phyloP scores from a whole-genome alignment of 2,797 vertebrate species.

The Ataeniobius toweri region DNA sequence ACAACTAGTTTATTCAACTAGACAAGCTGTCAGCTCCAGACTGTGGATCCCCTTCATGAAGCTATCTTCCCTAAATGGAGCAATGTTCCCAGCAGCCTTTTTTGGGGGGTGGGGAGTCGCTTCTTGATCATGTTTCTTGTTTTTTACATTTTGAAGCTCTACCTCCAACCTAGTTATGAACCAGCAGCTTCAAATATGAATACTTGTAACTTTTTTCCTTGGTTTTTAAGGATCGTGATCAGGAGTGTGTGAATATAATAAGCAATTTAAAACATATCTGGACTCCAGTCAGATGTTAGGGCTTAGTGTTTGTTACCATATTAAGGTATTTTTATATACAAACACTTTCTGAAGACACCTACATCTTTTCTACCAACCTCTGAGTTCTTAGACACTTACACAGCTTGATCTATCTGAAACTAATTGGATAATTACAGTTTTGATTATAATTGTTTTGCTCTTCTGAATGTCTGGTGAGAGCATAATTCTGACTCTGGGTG shows the following conservation, averaged over 20 bases:
- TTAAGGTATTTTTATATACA: too few relatives aligned
- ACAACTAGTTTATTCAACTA: neutral
- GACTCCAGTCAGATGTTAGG: too few relatives aligned
- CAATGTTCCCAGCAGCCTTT: too few relatives aligned
- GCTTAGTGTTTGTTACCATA: too few relatives aligned
- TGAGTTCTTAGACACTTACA: constrained; percentile 21
- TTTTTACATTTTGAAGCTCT: too few relatives aligned
- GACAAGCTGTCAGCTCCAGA: neutral
- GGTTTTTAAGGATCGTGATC: neutral
- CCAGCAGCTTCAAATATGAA: neutral
- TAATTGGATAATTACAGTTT: constrained; percentile 68
- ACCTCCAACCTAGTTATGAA: too few relatives aligned
- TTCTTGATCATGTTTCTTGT: too few relatives aligned
- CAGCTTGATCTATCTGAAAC: constrained; percentile 63
- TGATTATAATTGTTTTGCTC: constrained; percentile 66
- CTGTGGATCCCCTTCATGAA: too few relatives aligned
- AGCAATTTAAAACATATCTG: too few relatives aligned
- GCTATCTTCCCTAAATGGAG: too few relatives aligned
- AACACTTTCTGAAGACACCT: too few relatives aligned
- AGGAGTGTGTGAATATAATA: neutral
- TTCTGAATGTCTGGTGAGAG: constrained; percentile 67
- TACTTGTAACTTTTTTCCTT: neutral
- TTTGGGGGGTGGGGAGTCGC: too few relatives aligned
- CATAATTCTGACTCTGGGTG: constrained; percentile 53
- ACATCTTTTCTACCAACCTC: constrained; percentile 18